Evolutionary conservation across 2,888 invertebrate genomes (phyloP).

Genomic region (Atrina japonica): DNA sequence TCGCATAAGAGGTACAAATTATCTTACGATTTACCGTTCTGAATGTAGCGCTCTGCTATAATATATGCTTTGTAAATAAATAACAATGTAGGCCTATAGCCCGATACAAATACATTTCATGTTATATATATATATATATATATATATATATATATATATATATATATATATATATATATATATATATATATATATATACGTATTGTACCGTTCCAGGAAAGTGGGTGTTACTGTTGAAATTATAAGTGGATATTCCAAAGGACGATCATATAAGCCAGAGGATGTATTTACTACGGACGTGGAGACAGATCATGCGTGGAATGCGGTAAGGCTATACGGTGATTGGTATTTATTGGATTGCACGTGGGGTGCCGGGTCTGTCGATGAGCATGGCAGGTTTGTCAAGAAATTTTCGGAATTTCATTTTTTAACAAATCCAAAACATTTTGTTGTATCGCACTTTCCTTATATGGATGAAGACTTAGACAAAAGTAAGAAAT

Average conservation of each 20-base stretch:
- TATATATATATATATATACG: background rate
- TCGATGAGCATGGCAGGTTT: constrained; percentile 46
- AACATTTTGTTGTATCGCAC: constrained; percentile 60
- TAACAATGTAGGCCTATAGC: background rate
- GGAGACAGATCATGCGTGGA: constrained; percentile 62
- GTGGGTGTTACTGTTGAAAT: constrained; percentile 52
- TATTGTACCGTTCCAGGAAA: constrained; percentile 42
- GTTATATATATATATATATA: background rate
- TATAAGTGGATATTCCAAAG: constrained; percentile 60
- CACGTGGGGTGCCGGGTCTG: constrained; percentile 61
- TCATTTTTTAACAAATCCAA: constrained; percentile 70
- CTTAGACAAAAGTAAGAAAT: constrained; percentile 46
- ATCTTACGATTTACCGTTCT: too few species aligned
- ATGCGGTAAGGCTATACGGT: constrained; percentile 52
- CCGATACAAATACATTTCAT: background rate
- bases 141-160: background rate
- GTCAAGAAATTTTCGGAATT: constrained; percentile 61
- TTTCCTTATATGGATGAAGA: constrained; percentile 61
- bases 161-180: background rate
- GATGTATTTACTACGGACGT: constrained; percentile 41
- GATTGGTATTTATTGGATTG: constrained; percentile 63
- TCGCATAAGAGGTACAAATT: too few species aligned
- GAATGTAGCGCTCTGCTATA: too few species aligned
- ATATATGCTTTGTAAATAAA: too few species aligned
- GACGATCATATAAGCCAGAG: constrained; percentile 55